Evolutionary conservation across 2,113 vertebrate species (phyloP).

Genomic region (Gambusia affinis): DNA sequence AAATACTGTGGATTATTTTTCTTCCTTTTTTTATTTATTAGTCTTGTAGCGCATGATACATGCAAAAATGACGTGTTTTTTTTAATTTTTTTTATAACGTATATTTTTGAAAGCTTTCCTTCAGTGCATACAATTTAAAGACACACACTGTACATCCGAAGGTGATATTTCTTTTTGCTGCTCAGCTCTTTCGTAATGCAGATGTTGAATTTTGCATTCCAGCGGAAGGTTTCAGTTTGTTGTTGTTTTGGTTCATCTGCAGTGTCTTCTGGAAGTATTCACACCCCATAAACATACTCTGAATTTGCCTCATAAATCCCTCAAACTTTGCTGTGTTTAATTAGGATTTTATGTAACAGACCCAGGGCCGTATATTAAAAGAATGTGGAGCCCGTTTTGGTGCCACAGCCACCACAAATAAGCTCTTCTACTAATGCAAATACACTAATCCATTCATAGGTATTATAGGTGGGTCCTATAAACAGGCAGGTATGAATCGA

Average conservation of each 20-base stretch:
- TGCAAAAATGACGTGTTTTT: constrained; percentile 58
- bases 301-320: too few relatives aligned
- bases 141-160: constrained; percentile 71
- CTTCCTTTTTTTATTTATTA: constrained; percentile 42
- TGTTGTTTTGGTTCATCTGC: constrained; percentile 27
- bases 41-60: constrained; percentile 74
- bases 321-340: too few relatives aligned
- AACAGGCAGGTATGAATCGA: too few relatives aligned
- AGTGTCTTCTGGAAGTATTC: not conserved
- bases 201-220: constrained; percentile 34
- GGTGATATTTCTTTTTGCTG: constrained; percentile 12
- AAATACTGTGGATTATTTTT: constrained; percentile 66
- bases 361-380: too few relatives aligned
- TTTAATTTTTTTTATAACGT: constrained; percentile 41
- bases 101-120: constrained; percentile 29
- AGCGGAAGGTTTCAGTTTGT: constrained; percentile 23
- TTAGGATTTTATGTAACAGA: too few relatives aligned
- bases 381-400: too few relatives aligned
- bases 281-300: not conserved
- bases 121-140: constrained; percentile 49
- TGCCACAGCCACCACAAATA: too few relatives aligned
- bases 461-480: too few relatives aligned
- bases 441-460: too few relatives aligned
- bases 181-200: constrained; percentile 43
- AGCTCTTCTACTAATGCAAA: too few relatives aligned